phyloP scores from a whole-genome alignment of 2,113 vertebrate species.

The Hylia prasina region DNA sequence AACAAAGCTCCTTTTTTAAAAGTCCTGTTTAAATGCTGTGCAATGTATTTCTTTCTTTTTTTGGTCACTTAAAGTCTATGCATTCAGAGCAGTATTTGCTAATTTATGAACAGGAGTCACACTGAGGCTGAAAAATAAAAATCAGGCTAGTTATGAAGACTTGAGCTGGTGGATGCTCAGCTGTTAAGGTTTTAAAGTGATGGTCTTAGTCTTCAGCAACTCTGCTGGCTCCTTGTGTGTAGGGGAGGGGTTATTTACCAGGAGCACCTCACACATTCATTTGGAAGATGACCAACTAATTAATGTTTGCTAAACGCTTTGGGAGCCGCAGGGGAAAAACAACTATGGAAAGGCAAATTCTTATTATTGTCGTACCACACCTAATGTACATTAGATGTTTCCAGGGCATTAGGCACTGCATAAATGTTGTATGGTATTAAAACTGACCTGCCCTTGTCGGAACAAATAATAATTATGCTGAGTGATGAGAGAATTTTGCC shows the following conservation, averaged over 20 bases:
- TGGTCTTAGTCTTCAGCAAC: background rate
- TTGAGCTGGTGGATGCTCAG: background rate
- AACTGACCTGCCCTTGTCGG: constrained; percentile 27
- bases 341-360: constrained; percentile 17
- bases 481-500: constrained; percentile 27
- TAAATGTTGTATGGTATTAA: constrained; percentile 31
- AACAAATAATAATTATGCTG: constrained; percentile 31
- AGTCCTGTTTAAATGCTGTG: background rate
- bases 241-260: constrained; percentile 5
- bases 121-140: background rate
- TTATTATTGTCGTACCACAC: background rate
- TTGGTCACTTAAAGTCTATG: background rate
- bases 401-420: constrained; percentile 1
- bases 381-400: constrained; percentile 26
- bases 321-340: background rate
- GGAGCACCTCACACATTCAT: constrained; percentile 1
- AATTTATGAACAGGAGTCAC: background rate
- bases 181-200: background rate
- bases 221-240: background rate
- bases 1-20: background rate
- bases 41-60: background rate
- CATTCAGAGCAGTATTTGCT: background rate
- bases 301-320: constrained; percentile 21
- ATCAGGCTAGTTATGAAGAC: background rate
- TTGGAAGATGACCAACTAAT: constrained; percentile 60